Evolutionary conservation across 2,888 invertebrate species (phyloP).

Genomic region (Eueremaeus valkanovi): DNA sequence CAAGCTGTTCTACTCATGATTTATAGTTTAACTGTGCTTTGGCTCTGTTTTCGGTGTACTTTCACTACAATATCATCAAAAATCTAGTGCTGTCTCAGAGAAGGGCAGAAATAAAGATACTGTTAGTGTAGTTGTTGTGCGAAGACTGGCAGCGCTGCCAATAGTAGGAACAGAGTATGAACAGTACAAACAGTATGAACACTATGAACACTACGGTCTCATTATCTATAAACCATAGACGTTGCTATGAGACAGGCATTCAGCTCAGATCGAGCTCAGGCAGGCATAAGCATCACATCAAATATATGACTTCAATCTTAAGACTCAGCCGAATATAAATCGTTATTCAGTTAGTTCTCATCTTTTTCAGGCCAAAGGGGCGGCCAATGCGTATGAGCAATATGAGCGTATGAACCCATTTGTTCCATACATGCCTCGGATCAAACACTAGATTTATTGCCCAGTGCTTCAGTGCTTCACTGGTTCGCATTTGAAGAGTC

Average conservation of each 20-base stretch:
- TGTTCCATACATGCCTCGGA: not conserved
- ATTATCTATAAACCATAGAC: slow-evolving; percentile 27
- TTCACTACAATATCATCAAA: slow-evolving; percentile 17
- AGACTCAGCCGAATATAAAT: slow-evolving; percentile 26
- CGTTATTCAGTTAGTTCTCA: slow-evolving; percentile 13
- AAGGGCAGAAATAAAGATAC: slow-evolving; percentile 16
- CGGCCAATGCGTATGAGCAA: not conserved
- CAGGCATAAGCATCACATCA: slow-evolving; percentile 32
- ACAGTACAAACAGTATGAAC: not conserved
- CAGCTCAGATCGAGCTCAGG: not conserved
- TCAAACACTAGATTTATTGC: slow-evolving; percentile 23
- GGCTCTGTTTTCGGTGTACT: not conserved
- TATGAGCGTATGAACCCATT: slow-evolving; percentile 4
- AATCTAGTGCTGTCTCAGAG: slow-evolving; percentile 14
- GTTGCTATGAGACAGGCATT: slow-evolving; percentile 34
- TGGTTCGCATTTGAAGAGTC: not conserved
- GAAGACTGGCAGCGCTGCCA: not conserved
- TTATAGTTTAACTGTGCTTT: slow-evolving; percentile 10
- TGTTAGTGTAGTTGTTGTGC: not conserved
- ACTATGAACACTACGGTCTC: slow-evolving; percentile 14
- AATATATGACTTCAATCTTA: slow-evolving; percentile 32
- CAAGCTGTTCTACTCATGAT: slow-evolving; percentile 29
- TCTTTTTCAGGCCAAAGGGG: slow-evolving; percentile 25
- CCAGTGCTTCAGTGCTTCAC: not conserved
- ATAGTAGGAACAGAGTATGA: no score